Evolutionary conservation across 2,888 invertebrate genomes (phyloP).

Genomic region (Polymixis flavicincta): DNA sequence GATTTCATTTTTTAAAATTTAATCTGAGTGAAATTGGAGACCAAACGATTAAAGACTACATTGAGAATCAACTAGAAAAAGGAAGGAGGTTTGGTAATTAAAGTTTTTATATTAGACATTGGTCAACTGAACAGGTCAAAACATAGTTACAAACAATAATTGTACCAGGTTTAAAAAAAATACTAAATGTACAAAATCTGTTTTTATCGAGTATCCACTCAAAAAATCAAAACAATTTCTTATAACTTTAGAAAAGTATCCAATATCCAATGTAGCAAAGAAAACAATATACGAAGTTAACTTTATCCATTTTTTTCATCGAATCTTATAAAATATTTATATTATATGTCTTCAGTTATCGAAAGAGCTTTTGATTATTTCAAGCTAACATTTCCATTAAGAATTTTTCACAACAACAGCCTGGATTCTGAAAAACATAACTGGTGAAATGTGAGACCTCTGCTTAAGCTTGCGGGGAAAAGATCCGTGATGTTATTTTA

Average conservation of each 20-base stretch:
- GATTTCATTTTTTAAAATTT: slow-evolving; percentile 1
- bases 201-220: neutral
- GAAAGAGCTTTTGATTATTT: neutral
- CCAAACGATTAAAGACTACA: neutral
- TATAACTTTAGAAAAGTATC: neutral
- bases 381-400: neutral
- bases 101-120: neutral
- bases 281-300: neutral
- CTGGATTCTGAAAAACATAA: neutral
- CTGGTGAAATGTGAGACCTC: neutral
- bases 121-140: neutral
- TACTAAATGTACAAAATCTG: no score
- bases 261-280: no score
- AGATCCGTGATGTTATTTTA: no score
- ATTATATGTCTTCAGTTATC: neutral
- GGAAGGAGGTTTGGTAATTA: neutral
- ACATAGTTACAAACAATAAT: neutral
- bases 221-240: neutral
- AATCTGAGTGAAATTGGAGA: neutral
- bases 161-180: neutral
- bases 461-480: no score
- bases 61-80: neutral
- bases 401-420: neutral
- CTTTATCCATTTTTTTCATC: neutral
- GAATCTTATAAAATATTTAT: neutral